Conservation (phyloP, 2,888 invertebrate species). For the Balanococcus diminutus region DNA sequence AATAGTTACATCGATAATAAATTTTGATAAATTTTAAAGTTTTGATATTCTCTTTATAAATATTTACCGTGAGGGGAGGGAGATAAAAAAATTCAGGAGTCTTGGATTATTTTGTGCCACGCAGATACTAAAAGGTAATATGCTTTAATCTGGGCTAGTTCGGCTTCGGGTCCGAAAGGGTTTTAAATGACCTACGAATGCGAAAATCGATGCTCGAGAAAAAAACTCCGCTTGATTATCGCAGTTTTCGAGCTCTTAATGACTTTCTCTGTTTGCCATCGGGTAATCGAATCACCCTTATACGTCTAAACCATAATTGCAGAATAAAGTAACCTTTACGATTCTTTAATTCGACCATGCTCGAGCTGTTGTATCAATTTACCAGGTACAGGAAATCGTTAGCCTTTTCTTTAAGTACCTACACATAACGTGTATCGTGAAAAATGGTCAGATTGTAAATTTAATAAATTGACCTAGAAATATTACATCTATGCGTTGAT, state of each 20-base stretch:
- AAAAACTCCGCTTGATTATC: background rate
- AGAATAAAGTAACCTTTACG: background rate
- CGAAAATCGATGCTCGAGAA: background rate
- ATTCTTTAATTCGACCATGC: background rate
- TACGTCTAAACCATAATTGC: conserved; percentile 3
- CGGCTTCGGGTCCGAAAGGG: too few relatives aligned
- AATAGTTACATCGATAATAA: too few relatives aligned
- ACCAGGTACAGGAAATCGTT: background rate
- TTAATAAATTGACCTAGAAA: conserved; percentile 5
- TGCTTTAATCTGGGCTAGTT: too few relatives aligned
- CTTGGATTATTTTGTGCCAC: too few relatives aligned
- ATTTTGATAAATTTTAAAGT: too few relatives aligned
- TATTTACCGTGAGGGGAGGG: too few relatives aligned
- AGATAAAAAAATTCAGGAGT: too few relatives aligned
- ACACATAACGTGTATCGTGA: background rate
- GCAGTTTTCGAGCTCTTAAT: conserved; percentile 34
- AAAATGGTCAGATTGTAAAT: background rate
- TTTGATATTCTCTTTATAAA: too few relatives aligned
- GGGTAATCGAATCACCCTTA: background rate
- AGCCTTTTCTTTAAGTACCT: background rate
- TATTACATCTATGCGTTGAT: background rate
- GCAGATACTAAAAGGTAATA: too few relatives aligned
- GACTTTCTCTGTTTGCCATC: conserved; percentile 7
- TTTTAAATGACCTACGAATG: background rate
- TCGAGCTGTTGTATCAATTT: background rate